These are phyloP conservation scores for Neosilurus hyrtlii DNA, from an alignment of 2,797 vertebrate species.

Conservation along the genomic window DNA sequence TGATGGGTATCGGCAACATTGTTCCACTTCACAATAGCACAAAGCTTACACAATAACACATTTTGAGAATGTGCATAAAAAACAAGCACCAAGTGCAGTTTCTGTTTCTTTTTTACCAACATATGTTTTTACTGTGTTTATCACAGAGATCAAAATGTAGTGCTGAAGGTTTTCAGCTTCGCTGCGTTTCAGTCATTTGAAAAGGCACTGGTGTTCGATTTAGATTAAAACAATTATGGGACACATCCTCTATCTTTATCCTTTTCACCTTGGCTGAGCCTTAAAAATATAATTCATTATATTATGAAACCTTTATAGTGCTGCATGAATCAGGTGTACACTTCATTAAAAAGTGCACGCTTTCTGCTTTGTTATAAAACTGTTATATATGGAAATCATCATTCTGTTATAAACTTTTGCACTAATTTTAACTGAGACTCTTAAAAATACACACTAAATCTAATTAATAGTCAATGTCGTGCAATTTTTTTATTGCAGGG, in stretches of 20 bases:
- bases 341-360: too few species aligned
- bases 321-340: too few species aligned
- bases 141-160: not conserved
- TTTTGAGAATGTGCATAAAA: not conserved
- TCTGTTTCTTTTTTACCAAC: not conserved
- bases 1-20: not conserved
- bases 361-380: too few species aligned
- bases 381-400: too few species aligned
- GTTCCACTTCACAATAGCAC: not conserved
- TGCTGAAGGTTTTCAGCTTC: not conserved
- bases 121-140: not conserved
- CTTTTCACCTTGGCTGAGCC: not conserved
- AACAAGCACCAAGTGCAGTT: not conserved
- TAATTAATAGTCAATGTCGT: too few species aligned
- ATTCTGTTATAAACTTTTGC: too few species aligned
- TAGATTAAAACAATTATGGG: not conserved
- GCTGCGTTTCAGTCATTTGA: slow-evolving; percentile 11
- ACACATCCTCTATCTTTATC: not conserved
- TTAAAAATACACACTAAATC: too few species aligned
- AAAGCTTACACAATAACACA: not conserved
- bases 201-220: not conserved
- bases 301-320: too few species aligned
- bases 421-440: too few species aligned
- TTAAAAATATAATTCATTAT: not conserved
- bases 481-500: too few species aligned